Base-by-base conservation (phyloP, 2,797 vertebrate species). In the Cyclopterus lumpus region DNA sequence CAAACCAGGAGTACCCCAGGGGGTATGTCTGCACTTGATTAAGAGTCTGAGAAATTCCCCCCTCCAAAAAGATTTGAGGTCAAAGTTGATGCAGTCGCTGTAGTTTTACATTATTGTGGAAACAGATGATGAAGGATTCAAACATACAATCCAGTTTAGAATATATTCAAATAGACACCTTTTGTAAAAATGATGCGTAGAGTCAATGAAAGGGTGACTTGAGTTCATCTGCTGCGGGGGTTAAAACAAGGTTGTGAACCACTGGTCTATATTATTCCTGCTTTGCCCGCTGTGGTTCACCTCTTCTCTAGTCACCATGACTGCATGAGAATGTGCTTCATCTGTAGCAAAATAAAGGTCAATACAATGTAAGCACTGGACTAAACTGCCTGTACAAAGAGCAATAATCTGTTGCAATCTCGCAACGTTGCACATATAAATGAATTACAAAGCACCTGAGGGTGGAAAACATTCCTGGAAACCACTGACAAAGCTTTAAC, bases 401-500 rank as follows among this genome's bases (percentile, higher is more conserved):
- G 24, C 30, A 44, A 79, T 58, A 46, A 65, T 54, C 54, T 48
- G 30, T 34, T 59, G 48, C 18, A 51, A 20, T 28, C 18, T 51
- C 40, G 69, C 18, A 66, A 26, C 15, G 66, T 30, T 30, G 34
- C 64, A 66, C 59, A 62, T 28, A 53, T 5, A 46, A 42, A 68
- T 62, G 8, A 49, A 67, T 8, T 67, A 3, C 53, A 82, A 61
- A 76, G 44, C 24, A 54, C 18, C 16, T 38, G 34, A 46, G 32
- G 22, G 12, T 46, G 10, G 16, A 48, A 70, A 78, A 54, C 24
- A 54, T 14, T 6, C 40, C 34, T 40, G 12, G 44, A 86, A 87
- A 74, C 15, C 8, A 40, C 51, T 73, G 73, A 79, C 66, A 61
- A 76, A 73, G 71, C 72, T 70, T 67, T 57, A 65, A 67, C 59